Percentiles rank a stretch among this genome's conserved stretches.
phyloP scores from a whole-genome alignment of 2,113 vertebrate species.

The Hippolais icterina region DNA sequence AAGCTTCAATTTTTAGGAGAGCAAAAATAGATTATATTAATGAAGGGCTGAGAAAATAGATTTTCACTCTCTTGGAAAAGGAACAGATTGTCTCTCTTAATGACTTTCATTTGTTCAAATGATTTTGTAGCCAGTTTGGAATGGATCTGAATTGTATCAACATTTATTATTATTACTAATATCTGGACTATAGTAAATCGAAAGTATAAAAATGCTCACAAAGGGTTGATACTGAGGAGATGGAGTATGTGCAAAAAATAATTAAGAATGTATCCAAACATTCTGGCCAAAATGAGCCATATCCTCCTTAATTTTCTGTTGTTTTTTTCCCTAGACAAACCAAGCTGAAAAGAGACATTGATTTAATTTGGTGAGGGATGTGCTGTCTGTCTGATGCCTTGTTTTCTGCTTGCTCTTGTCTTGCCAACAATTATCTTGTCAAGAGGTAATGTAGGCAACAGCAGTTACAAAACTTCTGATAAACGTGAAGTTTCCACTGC shows the following conservation, averaged over 20 bases:
- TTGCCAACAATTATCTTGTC: constrained; percentile 69
- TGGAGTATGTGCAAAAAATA: neutral
- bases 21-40: neutral
- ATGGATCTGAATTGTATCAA: neutral
- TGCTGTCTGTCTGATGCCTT: constrained; percentile 36
- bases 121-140: neutral
- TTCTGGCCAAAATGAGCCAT: neutral
- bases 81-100: neutral
- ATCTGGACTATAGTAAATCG: neutral
- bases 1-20: neutral
- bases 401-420: constrained; percentile 47
- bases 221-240: neutral
- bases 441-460: constrained; percentile 40
- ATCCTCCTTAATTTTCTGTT: constrained; percentile 15
- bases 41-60: neutral
- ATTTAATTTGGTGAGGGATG: constrained; percentile 64
- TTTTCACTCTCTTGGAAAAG: neutral
- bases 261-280: neutral
- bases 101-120: constrained; percentile 9
- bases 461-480: constrained; percentile 29
- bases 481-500: constrained; percentile 2
- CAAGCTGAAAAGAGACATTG: constrained; percentile 32
- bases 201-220: neutral
- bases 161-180: neutral
- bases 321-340: constrained; percentile 34